These are phyloP conservation scores for Anguilla anguilla DNA, from an alignment of 2,797 vertebrate genomes.

Conservation along the genomic window DNA sequence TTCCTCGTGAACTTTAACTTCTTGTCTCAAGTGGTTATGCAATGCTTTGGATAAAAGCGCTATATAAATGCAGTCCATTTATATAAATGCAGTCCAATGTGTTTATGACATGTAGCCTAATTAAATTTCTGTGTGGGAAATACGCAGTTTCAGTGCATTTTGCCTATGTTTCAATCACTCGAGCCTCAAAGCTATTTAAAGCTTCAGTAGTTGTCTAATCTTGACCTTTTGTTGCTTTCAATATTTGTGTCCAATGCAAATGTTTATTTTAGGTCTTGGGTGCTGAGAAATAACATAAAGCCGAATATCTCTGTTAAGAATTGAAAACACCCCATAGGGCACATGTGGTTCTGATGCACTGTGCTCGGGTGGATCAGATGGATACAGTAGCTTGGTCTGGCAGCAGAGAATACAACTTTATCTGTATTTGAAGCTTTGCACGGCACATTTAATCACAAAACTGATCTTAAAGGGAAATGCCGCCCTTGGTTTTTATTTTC, in stretches of 20 bases:
- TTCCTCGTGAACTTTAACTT: not conserved
- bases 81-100: no score
- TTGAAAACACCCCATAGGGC: constrained; percentile 3
- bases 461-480: not conserved
- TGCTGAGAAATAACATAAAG: constrained; percentile 11
- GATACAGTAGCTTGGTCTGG: constrained; percentile 17
- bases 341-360: constrained; percentile 25
- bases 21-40: not conserved
- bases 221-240: constrained; percentile 25
- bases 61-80: no score
- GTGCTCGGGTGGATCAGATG: not conserved
- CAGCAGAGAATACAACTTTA: not conserved
- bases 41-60: no score
- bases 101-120: not conserved
- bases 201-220: not conserved
- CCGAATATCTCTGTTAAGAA: not conserved
- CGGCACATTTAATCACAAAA: not conserved
- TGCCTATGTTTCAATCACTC: not conserved
- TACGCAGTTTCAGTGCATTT: not conserved
- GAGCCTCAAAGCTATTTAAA: constrained; percentile 1
- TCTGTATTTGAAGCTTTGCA: not conserved
- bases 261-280: constrained; percentile 18
- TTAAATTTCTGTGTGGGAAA: constrained; percentile 4
- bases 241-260: constrained; percentile 12
- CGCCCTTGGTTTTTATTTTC: no score